Percentiles rank a stretch among this genome's conserved stretches.
These are phyloP conservation scores for Chalcosyrphus nemorum DNA, from an alignment of 2,888 invertebrate genomes.

Conservation along the genomic window DNA sequence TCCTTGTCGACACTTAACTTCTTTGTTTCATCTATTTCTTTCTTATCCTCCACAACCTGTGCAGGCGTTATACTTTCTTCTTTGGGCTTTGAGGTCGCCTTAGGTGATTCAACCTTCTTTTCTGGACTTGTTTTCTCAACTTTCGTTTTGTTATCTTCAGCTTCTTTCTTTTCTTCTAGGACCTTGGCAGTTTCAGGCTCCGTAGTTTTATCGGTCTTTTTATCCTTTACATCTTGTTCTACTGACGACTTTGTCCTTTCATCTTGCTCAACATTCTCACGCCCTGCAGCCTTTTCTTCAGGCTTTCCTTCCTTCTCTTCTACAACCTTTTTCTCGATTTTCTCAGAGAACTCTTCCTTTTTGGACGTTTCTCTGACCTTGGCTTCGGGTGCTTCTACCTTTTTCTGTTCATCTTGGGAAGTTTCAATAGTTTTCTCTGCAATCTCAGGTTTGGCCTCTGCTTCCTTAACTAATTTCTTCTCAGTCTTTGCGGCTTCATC, in stretches of 20 bases:
- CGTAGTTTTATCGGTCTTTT: background rate
- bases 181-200: background rate
- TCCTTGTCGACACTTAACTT: background rate
- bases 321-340: background rate
- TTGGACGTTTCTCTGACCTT: no score
- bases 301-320: conserved; percentile 23
- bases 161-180: conserved; percentile 63
- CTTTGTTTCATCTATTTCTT: background rate
- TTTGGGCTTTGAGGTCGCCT: conserved; percentile 22
- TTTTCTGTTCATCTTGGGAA: conserved; percentile 62
- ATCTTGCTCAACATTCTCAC: background rate
- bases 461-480: background rate
- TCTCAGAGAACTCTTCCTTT: no score
- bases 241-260: background rate
- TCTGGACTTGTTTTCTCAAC: conserved; percentile 5
- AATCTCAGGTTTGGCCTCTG: background rate
- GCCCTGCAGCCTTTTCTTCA: background rate
- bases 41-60: conserved; percentile 17
- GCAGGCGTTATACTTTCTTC: background rate
- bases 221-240: background rate
- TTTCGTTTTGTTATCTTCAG: conserved; percentile 61
- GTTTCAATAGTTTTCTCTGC: no score
- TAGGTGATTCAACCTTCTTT: background rate
- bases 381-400: conserved; percentile 24
- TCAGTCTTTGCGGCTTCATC: conserved; percentile 47